A percentile compares a stretch with the other conserved stretches of the same genome.
Evolutionary conservation across 2,888 invertebrate genomes (phyloP).

Genomic region (Cryptus armator): DNA sequence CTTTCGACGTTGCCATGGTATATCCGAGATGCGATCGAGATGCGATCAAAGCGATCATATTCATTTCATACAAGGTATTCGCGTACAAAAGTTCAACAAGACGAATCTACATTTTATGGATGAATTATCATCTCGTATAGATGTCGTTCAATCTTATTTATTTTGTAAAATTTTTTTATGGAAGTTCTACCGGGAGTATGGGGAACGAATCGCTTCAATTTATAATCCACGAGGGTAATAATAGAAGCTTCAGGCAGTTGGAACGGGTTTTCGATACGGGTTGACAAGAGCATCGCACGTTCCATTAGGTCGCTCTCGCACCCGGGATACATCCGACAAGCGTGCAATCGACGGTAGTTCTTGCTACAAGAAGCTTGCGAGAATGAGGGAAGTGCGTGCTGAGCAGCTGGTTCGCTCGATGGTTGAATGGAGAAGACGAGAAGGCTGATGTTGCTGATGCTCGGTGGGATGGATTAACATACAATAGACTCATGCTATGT

Average conservation of each 20-base stretch:
- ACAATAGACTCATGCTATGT: constrained; percentile 67
- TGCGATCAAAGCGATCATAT: neutral
- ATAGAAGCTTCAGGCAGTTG: constrained; percentile 16
- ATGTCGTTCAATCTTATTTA: neutral
- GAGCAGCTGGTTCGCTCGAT: constrained; percentile 1
- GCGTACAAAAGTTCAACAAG: neutral
- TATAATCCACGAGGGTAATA: constrained; percentile 19
- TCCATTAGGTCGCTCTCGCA: constrained; percentile 32
- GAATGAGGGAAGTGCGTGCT: constrained; percentile 23
- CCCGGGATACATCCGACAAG: constrained; percentile 1
- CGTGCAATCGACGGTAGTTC: constrained; percentile 25
- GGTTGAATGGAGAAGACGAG: constrained; percentile 26
- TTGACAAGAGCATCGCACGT: constrained; percentile 29
- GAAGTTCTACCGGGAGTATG: neutral
- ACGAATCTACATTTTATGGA: neutral
- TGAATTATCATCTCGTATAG: constrained; percentile 8
- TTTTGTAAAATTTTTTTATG: neutral
- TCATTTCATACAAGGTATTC: neutral
- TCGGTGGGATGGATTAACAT: constrained; percentile 72
- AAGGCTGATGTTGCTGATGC: constrained; percentile 32
- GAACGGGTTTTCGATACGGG: neutral
- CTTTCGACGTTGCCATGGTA: neutral
- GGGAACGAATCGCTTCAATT: constrained; percentile 26
- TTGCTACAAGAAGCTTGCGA: constrained; percentile 13
- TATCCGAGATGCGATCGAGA: neutral